Base-by-base conservation (phyloP, 2,113 vertebrate genomes). In the Brachypodius melanocephalos region DNA sequence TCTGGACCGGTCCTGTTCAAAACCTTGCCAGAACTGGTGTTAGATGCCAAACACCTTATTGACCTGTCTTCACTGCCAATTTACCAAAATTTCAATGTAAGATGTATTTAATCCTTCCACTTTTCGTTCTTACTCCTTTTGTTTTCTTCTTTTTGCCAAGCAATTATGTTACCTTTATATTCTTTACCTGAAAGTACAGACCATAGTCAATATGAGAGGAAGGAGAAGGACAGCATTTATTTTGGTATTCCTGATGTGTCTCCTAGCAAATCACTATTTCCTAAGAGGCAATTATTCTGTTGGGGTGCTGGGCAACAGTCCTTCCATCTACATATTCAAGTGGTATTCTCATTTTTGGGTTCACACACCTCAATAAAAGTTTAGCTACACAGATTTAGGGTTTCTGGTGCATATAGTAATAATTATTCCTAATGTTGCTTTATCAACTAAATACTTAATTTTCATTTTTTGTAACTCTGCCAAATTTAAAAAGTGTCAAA, bases 1-100 rank as follows among this genome's bases (percentile, higher is more conserved):
- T 15, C 7, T 12, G 19, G 25, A 31, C 46, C 29, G 15, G 40
- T 66, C 29, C 58, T 8, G 12, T 58, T 22, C 8, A 0, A 34
- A 51, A 34, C 3, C 0, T 17, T 3, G 1, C 13, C 29, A 21
- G 45, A 55, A 20, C 4, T 14, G 18, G 16, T 42, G 8, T 36
- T 8, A 15, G 17, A 25, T 4, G 12, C 18, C 28, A 32, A 63
- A 52, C 29, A 24, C 13, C 22, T 20, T 21, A 14, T 0, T 49
- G 51, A 36, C 61, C 43, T 25, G 21, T 40, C 18, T 45, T 28
- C 42, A 24, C 3, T 29, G 46, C 21, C 38, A 8, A 17, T 36
- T 80, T 25, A 38, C 25, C 21, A 18, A 58, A 58, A 57, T 3
- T 16, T 46, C 38, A 55, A 20, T 52, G 31, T 25, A 66, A 26